Evolutionary conservation across 2,113 vertebrate species (phyloP).

Genomic region (Dipodomys merriami): DNA sequence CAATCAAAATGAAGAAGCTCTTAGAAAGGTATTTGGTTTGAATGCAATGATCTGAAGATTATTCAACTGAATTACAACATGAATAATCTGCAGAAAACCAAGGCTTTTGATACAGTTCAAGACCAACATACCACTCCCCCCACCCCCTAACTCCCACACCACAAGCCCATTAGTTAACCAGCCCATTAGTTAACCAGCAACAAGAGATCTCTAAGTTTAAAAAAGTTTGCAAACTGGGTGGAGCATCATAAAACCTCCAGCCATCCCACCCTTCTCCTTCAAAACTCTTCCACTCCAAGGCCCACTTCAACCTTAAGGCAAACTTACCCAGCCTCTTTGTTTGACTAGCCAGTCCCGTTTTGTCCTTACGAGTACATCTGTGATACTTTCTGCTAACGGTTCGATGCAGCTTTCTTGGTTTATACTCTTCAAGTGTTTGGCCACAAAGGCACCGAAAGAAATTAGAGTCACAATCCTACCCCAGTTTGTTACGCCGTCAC

Average conservation of each 20-base stretch:
- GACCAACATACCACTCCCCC: background rate
- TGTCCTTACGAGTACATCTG: conserved; percentile 88
- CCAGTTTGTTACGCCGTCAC: conserved; percentile 95
- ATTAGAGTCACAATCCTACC: conserved; percentile 94
- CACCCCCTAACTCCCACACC: background rate
- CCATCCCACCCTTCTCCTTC: background rate
- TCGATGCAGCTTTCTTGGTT: conserved; percentile 86
- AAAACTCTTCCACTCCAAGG: background rate
- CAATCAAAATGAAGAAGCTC: background rate
- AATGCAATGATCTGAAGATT: conserved; percentile 1
- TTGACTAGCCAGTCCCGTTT: conserved; percentile 92
- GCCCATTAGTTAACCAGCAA: conserved; percentile 5
- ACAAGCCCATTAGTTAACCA: background rate
- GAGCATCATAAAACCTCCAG: background rate
- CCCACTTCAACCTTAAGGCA: background rate
- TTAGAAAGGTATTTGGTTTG: background rate
- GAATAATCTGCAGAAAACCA: conserved; percentile 23
- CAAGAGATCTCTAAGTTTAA: background rate
- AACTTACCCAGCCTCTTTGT: conserved; percentile 94
- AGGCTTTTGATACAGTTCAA: conserved; percentile 25
- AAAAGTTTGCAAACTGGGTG: background rate
- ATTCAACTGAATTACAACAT: conserved; percentile 42
- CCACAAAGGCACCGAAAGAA: conserved; percentile 93
- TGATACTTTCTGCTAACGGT: conserved; percentile 88
- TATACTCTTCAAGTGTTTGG: conserved; percentile 88